phyloP scores from a whole-genome alignment of 2,797 vertebrate species.

The Stomatorhinus walkeri region DNA sequence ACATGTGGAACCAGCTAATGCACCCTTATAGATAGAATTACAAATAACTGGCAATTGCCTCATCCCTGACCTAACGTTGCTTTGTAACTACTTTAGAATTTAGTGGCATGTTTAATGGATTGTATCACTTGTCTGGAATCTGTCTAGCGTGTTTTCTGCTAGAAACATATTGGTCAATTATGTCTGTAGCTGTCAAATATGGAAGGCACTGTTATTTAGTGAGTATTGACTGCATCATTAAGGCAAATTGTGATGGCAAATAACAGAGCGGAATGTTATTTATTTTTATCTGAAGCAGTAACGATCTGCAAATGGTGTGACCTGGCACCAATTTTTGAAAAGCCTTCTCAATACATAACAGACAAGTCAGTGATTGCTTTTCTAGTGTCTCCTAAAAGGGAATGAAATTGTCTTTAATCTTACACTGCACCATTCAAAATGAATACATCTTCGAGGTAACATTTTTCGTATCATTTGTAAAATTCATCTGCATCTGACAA shows the following conservation, averaged over 20 bases:
- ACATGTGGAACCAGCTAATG: constrained; percentile 12
- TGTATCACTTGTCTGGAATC: constrained; percentile 23
- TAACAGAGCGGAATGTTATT: constrained; percentile 26
- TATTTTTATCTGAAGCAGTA: constrained; percentile 26
- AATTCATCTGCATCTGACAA: constrained; percentile 27
- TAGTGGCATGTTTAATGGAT: constrained; percentile 26
- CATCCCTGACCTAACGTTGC: constrained; percentile 18
- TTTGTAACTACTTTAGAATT: constrained; percentile 21
- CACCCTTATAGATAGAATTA: constrained; percentile 14
- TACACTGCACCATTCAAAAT: constrained; percentile 28
- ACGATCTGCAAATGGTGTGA: constrained; percentile 26
- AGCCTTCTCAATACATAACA: constrained; percentile 25
- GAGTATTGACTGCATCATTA: constrained; percentile 31
- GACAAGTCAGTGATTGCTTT: constrained; percentile 34
- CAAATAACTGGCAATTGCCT: constrained; percentile 21
- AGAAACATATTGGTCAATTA: constrained; percentile 30
- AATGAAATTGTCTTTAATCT: constrained; percentile 37
- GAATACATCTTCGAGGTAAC: constrained; percentile 21
- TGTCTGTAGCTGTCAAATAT: constrained; percentile 23
- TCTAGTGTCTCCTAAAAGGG: constrained; percentile 28
- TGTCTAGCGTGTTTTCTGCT: constrained; percentile 21
- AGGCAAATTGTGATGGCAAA: constrained; percentile 21
- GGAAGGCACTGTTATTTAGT: constrained; percentile 25
- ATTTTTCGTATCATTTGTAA: constrained; percentile 30
- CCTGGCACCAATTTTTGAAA: constrained; percentile 26